Percentiles rank a stretch among this genome's conserved stretches.
Evolutionary conservation across 2,797 vertebrate genomes (phyloP).

Genomic region (Sebastes alutus): DNA sequence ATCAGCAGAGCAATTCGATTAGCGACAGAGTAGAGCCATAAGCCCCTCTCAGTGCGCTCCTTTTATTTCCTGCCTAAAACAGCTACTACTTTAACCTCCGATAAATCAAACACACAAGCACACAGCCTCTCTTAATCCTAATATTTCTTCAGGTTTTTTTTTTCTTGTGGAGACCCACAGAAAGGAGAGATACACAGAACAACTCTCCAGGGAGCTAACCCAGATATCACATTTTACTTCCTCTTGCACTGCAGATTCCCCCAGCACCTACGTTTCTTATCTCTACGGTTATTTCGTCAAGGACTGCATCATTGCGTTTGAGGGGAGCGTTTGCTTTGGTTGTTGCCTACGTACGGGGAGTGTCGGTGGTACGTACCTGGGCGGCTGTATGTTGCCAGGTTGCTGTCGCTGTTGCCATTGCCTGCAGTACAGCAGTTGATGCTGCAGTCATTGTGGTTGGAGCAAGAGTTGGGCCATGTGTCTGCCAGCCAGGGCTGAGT

Average conservation of each 20-base stretch:
- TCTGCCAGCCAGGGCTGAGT: slow-evolving; percentile 97
- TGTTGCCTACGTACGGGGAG: neutral
- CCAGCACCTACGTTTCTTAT: slow-evolving; percentile 53
- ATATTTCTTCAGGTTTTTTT: slow-evolving; percentile 72
- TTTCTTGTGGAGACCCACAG: slow-evolving; percentile 59
- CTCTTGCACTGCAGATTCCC: slow-evolving; percentile 52
- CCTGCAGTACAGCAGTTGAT: slow-evolving; percentile 97
- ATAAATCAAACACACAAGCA: slow-evolving; percentile 79
- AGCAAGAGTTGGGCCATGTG: slow-evolving; percentile 98
- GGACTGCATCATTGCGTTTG: slow-evolving; percentile 26
- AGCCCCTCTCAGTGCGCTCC: slow-evolving; percentile 74
- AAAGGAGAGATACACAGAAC: slow-evolving; percentile 58
- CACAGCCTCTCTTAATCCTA: slow-evolving; percentile 65
- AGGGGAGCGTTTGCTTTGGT: slow-evolving; percentile 43
- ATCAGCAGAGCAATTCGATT: slow-evolving; percentile 86
- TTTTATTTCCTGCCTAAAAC: slow-evolving; percentile 83
- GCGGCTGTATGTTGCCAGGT: slow-evolving; percentile 96
- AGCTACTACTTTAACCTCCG: slow-evolving; percentile 77
- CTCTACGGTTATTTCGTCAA: slow-evolving; percentile 59
- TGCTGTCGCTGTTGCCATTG: slow-evolving; percentile 97
- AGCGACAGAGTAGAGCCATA: slow-evolving; percentile 81
- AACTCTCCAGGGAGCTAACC: slow-evolving; percentile 78
- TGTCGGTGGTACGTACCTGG: slow-evolving; percentile 86
- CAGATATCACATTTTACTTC: slow-evolving; percentile 74
- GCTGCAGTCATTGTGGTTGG: slow-evolving; percentile 97